Evolutionary conservation across 53 echinoderm and acorn worm species (phyloP), one percentile per base, ranked within the genome.

Genomic region (Holothuria leucospilota): DNA sequence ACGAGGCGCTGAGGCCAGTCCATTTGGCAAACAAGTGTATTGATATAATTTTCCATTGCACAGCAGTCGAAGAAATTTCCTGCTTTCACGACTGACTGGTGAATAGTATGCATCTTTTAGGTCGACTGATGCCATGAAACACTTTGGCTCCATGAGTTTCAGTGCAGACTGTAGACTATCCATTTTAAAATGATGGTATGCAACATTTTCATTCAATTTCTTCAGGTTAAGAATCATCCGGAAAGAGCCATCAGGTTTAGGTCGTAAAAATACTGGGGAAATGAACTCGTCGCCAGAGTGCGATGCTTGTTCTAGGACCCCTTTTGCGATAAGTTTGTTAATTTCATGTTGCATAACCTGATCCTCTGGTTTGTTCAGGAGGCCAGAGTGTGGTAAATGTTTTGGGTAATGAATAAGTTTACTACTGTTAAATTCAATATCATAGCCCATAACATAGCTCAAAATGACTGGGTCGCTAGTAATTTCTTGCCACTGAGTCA

Each of bases 161-260:
- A 62, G 62, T 18, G 62, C 62, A 20, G 62, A 62, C n/a, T 62
- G 62, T 34, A 34, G 3, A 34, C 34, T 34, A 34, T 34, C 34
- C 34, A 34, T 34, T 34, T 34, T 34, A 34, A 34, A 34, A 34
- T 34, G 34, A 34, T 34, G 34, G 34, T 34, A 34, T 34, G 34
- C 34, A 2, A 34, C 34, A 34, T 34, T 34, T 34, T 34, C 34
- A 34, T 34, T 34, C 34, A 34, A 34, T 34, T 34, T 34, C 62
- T 62, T 62, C 4, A 62, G n/a, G n/a, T 62, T 62, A n/a, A 62
- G 62, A 62, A 62, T 62, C 62, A 62, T 20, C 62, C 62, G 62
- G 4, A 4, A 62, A 62, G 62, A 62, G n/a, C 1, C 20, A n/a
- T 20, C 34, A 2, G 34, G 34, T 34, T 34, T 34, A 34, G 34